These are phyloP conservation scores for Maniola jurtina DNA, from an alignment of 1,140 invertebrate species.

Conservation along the genomic window DNA sequence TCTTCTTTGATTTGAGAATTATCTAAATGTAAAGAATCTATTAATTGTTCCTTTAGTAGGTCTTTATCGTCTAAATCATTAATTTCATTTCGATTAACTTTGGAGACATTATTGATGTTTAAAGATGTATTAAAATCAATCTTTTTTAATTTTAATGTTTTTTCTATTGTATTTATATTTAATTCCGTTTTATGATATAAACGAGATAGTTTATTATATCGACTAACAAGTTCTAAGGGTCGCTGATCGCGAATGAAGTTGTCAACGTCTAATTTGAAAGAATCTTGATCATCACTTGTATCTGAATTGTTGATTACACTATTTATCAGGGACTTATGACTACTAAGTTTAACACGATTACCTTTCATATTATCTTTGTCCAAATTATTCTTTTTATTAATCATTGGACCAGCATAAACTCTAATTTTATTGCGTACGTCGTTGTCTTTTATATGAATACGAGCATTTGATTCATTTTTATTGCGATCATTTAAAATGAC, in stretches of 20 bases:
- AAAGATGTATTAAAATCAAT: too few species aligned
- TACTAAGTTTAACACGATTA: slow-evolving; percentile 4
- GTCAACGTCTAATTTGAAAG: slow-evolving; percentile 38
- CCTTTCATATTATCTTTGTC: not conserved
- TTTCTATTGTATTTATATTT: slow-evolving; percentile 10
- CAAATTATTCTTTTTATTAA: not conserved
- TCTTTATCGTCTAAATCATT: not conserved
- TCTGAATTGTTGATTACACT: not conserved
- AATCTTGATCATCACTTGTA: slow-evolving; percentile 2
- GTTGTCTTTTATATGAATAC: too few species aligned
- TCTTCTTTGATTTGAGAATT: too few species aligned
- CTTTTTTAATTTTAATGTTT: not conserved
- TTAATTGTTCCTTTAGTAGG: slow-evolving; percentile 4
- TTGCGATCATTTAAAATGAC: too few species aligned
- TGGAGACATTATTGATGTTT: not conserved
- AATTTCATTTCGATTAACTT: not conserved
- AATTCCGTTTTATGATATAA: not conserved
- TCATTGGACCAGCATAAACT: too few species aligned
- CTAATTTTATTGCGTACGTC: too few species aligned
- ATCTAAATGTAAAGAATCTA: slow-evolving; percentile 12
- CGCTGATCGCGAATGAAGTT: slow-evolving; percentile 36
- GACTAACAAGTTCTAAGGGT: slow-evolving; percentile 13
- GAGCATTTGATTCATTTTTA: too few species aligned
- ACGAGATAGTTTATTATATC: not conserved
- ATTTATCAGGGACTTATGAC: not conserved